phyloP scores from a whole-genome alignment of 2,888 invertebrate genomes.

The Bellardia pandia region DNA sequence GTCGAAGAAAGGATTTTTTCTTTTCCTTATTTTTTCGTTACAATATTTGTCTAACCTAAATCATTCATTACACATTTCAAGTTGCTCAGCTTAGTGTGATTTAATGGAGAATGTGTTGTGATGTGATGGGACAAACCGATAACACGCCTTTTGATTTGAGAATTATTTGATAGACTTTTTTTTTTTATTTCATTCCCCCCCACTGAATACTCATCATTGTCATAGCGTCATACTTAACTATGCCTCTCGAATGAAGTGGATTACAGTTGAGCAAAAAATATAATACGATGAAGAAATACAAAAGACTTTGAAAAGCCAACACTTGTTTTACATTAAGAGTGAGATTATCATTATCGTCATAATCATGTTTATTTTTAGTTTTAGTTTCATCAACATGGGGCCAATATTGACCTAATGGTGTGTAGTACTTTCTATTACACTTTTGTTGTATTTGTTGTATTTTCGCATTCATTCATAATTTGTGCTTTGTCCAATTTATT shows the following conservation, averaged over 20 bases:
- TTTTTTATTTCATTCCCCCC: neutral
- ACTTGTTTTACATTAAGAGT: constrained; percentile 39
- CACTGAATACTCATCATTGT: neutral
- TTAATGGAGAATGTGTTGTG: constrained; percentile 39
- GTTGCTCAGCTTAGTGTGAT: constrained; percentile 53
- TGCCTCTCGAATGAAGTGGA: constrained; percentile 19
- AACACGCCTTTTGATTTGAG: constrained; percentile 43
- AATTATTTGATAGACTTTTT: constrained; percentile 31
- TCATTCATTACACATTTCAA: constrained; percentile 53
- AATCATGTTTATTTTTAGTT: neutral
- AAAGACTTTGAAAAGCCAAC: neutral
- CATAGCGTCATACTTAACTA: neutral
- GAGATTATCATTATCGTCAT: constrained; percentile 53
- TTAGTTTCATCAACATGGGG: neutral
- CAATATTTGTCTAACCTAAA: constrained; percentile 55
- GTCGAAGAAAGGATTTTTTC: constrained; percentile 7
- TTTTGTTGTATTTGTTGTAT: neutral
- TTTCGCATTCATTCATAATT: constrained; percentile 3
- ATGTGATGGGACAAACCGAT: constrained; percentile 38
- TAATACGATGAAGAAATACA: neutral
- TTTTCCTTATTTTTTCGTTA: constrained; percentile 12
- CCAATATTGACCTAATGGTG: constrained; percentile 12
- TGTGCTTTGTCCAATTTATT: constrained; percentile 10
- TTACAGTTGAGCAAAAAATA: constrained; percentile 28
- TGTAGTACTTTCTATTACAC: neutral